These are phyloP conservation scores for Anguilla megastoma DNA, from an alignment of 2,797 vertebrate species.

Conservation along the genomic window DNA sequence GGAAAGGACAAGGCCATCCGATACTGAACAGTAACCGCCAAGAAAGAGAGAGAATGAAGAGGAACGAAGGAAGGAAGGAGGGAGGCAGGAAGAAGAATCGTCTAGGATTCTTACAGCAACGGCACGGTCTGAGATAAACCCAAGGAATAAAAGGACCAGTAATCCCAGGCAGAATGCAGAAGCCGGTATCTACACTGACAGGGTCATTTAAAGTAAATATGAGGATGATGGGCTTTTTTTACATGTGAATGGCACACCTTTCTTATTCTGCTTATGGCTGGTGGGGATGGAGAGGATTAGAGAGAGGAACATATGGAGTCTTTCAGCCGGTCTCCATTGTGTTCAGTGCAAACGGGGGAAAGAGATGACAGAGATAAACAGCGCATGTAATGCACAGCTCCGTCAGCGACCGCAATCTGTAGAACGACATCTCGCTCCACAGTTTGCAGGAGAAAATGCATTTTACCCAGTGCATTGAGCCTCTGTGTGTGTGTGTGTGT, in stretches of 20 bases:
- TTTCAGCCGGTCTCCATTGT: not conserved
- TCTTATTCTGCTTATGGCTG: not conserved
- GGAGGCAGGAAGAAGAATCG: not conserved
- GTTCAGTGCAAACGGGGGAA: not conserved
- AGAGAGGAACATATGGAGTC: not conserved
- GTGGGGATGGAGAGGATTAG: not conserved
- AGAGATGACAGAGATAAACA: not conserved
- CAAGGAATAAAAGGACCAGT: not conserved
- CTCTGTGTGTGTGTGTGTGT: not conserved
- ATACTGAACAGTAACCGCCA: not conserved
- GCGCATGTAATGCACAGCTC: not conserved
- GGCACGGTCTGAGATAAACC: not conserved
- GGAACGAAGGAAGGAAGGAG: not conserved
- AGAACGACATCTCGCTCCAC: not conserved
- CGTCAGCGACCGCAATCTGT: not conserved
- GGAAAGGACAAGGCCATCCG: not conserved
- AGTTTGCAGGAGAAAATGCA: not conserved
- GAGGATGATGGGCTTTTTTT: not conserved
- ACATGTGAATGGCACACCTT: not conserved
- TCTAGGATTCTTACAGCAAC: not conserved
- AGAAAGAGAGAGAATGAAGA: not conserved
- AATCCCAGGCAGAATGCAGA: not conserved
- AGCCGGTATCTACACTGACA: not conserved
- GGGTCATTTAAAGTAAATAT: not conserved
- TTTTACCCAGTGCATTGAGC: not conserved